Evolutionary conservation across 2,888 invertebrate species (phyloP), one percentile per base, ranked within the genome.

Genomic region (Tenthredo amoena): DNA sequence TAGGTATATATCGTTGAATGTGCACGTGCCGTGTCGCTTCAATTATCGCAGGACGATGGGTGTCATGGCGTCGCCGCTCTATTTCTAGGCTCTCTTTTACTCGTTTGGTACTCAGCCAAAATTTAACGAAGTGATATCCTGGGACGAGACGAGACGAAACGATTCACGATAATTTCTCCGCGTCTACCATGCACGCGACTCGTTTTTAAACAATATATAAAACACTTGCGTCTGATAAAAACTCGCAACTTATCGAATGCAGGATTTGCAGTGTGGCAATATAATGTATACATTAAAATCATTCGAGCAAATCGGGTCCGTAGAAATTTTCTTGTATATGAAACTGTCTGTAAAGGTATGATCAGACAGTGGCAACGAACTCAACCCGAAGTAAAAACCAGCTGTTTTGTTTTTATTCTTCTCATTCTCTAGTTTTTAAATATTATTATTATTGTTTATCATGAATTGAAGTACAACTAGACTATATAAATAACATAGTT

Each of bases 81-180:
- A 77, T 77, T 77, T 77, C 77, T 50, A 77, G 77, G 47, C 77
- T 9, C 50, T 43, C 43, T 77, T 77, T 74, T 31, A 43, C 34
- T 50, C 77, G 50, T 18, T 77, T 77, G 77, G 50, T 77, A 77
- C 77, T 77, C 50, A 6, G 77, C 77, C 77, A 77, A 77, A 77
- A 50, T 43, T 43, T 74, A 74, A 74, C 74, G n/a, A 74, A 74
- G 40, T 40, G 74, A 43, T 55, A 55, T 74, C 74, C 74, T 74
- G 74, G 12, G 40, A 77, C 34, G 47, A 47, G n/a, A 47, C 21
- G 43, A 43, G 43, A 43, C 12, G 26, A 76, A 7, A 76, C 43
- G 34, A 21, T 40, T 10, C 21, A 76, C 26, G 55, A 55, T 77
- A 9, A 50, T 50, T 2, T n/a, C 12, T 47, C 3, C 12, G 47